These are phyloP conservation scores for Xenus cinereus DNA, from an alignment of 2,113 vertebrate species.

Conservation along the genomic window DNA sequence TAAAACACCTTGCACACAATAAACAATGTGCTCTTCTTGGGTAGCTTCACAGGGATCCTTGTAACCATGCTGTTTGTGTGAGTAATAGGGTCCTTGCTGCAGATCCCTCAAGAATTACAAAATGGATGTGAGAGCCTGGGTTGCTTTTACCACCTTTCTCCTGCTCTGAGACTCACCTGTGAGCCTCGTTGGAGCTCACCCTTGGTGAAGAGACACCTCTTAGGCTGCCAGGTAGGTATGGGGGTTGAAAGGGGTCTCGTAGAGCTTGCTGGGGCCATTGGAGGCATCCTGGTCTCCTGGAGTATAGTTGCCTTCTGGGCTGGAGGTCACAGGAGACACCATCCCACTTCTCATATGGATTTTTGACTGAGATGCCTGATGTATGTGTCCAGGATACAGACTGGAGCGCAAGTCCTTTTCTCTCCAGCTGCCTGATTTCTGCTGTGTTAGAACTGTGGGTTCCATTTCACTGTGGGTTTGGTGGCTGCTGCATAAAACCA, in stretches of 20 bases:
- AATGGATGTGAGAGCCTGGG: neutral
- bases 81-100: neutral
- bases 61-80: accelerated
- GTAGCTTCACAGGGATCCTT: neutral
- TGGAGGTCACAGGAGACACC: neutral
- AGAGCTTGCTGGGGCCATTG: neutral
- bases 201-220: neutral
- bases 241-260: accelerated
- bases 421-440: neutral
- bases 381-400: neutral
- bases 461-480: neutral
- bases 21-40: neutral
- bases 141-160: neutral
- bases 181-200: neutral
- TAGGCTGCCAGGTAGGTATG: neutral
- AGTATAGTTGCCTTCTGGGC: neutral
- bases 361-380: neutral
- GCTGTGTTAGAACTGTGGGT: neutral
- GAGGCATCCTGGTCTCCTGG: too few relatives aligned
- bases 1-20: neutral
- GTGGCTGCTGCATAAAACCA: neutral
- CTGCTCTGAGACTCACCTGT: neutral
- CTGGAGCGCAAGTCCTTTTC: neutral
- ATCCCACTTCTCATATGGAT: neutral
- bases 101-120: neutral